Conservation (phyloP, 2,888 invertebrate genomes). For the Clivina fossor region DNA sequence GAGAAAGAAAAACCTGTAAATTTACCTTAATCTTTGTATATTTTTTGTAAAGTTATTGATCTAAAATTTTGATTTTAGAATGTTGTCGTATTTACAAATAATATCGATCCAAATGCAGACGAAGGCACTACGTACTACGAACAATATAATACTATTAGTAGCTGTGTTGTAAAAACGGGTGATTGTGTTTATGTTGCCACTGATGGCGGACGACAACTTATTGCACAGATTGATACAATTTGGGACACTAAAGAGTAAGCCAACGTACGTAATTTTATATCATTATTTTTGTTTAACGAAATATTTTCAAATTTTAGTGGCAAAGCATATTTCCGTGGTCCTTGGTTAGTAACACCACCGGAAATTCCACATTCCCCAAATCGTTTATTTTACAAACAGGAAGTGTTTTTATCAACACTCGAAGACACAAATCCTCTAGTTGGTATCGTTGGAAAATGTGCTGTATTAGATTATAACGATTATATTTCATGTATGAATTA, state of each 20-base stretch:
- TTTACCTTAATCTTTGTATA: too few relatives aligned
- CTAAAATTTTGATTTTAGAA: too few relatives aligned
- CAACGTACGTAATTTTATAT: conserved; percentile 21
- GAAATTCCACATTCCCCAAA: conserved; percentile 82
- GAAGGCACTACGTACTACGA: conserved; percentile 87
- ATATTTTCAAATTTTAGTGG: conserved; percentile 68
- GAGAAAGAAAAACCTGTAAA: conserved; percentile 85
- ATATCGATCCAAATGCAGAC: conserved; percentile 60
- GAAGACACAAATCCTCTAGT: conserved; percentile 90
- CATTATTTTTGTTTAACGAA: too few relatives aligned
- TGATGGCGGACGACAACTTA: conserved; percentile 85
- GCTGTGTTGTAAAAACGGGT: conserved; percentile 82
- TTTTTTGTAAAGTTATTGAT: too few relatives aligned
- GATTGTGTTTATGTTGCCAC: conserved; percentile 95
- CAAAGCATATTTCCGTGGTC: conserved; percentile 90
- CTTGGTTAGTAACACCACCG: conserved; percentile 86
- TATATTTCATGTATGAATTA: conserved; percentile 84
- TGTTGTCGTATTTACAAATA: conserved; percentile 70
- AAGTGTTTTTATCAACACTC: conserved; percentile 86
- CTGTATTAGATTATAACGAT: conserved; percentile 86
- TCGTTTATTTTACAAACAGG: conserved; percentile 88
- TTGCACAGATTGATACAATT: conserved; percentile 91
- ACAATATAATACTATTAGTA: conserved; percentile 84
- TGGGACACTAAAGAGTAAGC: conserved; percentile 90
- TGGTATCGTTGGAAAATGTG: conserved; percentile 88